Conservation (phyloP, 2,797 vertebrate genomes). For the Falco biarmicus region DNA sequence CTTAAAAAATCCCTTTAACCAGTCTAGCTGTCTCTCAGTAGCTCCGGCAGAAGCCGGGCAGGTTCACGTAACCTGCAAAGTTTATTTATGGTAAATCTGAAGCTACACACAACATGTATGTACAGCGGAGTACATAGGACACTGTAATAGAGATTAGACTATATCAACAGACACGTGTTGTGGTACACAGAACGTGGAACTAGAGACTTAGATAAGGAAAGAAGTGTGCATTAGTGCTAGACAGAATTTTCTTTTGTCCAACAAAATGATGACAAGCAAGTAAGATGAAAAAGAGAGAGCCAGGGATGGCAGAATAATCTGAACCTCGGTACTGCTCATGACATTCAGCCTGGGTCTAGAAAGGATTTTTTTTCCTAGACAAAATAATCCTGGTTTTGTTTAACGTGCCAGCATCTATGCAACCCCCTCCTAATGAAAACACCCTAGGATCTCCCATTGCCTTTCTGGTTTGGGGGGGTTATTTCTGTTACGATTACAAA, state of each 20-base stretch:
- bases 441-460: accelerated
- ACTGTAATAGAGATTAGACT: background rate
- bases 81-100: background rate
- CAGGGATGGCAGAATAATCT: background rate
- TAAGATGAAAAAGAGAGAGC: background rate
- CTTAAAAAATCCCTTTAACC: background rate
- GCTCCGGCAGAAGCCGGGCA: background rate
- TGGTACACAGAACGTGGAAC: background rate
- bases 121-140: accelerated
- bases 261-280: background rate
- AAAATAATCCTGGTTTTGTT: background rate
- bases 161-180: background rate
- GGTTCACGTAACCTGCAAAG: background rate
- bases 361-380: background rate
- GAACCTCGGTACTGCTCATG: background rate
- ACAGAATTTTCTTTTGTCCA: background rate
- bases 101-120: background rate
- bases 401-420: background rate
- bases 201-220: background rate
- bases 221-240: background rate
- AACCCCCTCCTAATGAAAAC: background rate
- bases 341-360: background rate
- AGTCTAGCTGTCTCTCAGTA: background rate
- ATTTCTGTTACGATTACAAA: background rate
- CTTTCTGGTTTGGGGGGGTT: background rate